Percentiles rank a stretch among this genome's conserved stretches.
These are phyloP conservation scores for Polydrusus tereticollis DNA, from an alignment of 2,888 invertebrate species.

Conservation along the genomic window DNA sequence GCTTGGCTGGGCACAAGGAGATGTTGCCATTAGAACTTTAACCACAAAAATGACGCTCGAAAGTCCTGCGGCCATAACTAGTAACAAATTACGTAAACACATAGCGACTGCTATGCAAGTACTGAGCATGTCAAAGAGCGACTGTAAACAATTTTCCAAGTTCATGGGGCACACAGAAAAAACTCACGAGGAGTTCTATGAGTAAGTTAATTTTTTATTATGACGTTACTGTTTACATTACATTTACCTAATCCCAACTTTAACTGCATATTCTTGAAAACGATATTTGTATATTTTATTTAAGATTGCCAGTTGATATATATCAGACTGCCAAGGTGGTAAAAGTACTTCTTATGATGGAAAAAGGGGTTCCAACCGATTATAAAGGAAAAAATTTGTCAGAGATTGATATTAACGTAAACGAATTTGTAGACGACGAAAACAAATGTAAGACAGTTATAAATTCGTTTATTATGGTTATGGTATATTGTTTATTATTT, in stretches of 20 bases:
- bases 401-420: not conserved
- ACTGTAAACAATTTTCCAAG: slow-evolving; percentile 47
- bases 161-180: not conserved
- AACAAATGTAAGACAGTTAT: too few relatives aligned
- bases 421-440: too few relatives aligned
- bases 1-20: slow-evolving; percentile 55
- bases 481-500: too few relatives aligned
- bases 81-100: slow-evolving; percentile 55
- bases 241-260: not conserved
- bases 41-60: slow-evolving; percentile 51
- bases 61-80: slow-evolving; percentile 51
- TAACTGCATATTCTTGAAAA: too few relatives aligned
- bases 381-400: slow-evolving; percentile 2
- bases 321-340: slow-evolving; percentile 7
- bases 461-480: too few relatives aligned
- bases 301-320: slow-evolving; percentile 5
- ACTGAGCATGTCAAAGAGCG: slow-evolving; percentile 49
- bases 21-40: slow-evolving; percentile 53
- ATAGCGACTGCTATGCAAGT: slow-evolving; percentile 55
- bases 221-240: too few relatives aligned
- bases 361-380: not conserved
- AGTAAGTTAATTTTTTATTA: not conserved
- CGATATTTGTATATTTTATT: too few relatives aligned
- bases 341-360: not conserved
- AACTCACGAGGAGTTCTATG: not conserved